Percentiles rank a stretch among this genome's conserved stretches.
Evolutionary conservation across 2,113 vertebrate species (phyloP).

Genomic region (Petrocephalus zakoni): DNA sequence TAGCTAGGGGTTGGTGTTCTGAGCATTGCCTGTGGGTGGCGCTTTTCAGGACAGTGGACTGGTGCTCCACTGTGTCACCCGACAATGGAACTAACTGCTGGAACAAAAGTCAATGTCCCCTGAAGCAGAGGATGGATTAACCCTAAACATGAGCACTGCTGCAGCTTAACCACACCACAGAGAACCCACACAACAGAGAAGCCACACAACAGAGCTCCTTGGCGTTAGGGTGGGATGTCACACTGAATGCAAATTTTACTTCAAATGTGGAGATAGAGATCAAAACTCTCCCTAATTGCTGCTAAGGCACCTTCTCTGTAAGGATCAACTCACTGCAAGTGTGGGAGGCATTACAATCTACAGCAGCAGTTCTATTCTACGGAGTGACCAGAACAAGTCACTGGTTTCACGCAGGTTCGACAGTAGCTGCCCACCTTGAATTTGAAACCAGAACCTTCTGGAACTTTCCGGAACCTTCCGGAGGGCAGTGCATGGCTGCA

Average conservation of each 20-base stretch:
- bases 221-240: background rate
- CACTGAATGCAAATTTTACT: background rate
- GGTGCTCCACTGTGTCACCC: background rate
- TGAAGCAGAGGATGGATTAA: background rate
- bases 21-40: background rate
- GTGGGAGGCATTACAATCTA: background rate
- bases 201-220: background rate
- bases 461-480: too few relatives aligned
- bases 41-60: background rate
- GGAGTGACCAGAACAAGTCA: background rate
- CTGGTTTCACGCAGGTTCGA: background rate
- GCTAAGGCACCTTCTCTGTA: background rate
- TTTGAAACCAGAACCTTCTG: background rate
- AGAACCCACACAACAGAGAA: background rate
- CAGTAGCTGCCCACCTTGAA: background rate
- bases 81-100: background rate
- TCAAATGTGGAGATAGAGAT: background rate
- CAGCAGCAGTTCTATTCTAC: background rate
- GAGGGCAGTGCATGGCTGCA: background rate
- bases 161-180: background rate
- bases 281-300: background rate
- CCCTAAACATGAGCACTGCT: background rate
- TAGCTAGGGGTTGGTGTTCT: background rate
- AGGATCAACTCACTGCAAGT: background rate
- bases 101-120: background rate